Base-by-base conservation (phyloP, 2,797 vertebrate species). In the Lates japonicus region DNA sequence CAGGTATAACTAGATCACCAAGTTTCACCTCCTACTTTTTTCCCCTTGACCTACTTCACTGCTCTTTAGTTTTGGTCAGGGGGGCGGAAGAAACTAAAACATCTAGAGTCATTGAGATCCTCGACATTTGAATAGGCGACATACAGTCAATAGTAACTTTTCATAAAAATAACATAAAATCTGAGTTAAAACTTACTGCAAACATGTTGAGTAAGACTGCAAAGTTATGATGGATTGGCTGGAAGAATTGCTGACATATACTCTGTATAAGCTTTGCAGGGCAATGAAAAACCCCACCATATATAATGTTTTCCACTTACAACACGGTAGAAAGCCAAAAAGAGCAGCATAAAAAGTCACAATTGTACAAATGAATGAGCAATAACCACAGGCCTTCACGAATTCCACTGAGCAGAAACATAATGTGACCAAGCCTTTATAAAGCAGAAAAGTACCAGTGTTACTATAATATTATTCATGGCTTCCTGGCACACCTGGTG, bases 41-140 rank as follows among this genome's bases (percentile, higher is more conserved):
- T n/a, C 42, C 72, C 83, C 74, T 83, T 87, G 86, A 82, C 88
- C 91, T 83, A 90, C 64, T 92, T 93, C 48, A 58, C 48, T 41
- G 70, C 41, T 67, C 66, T 85, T 70, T 59, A 70, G 70, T 60
- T 75, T 78, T n/a, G 72, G 76, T 55, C 82, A 65, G 55, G 31
- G 41, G 49, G 20, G 46, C 41, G 55, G 61, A 22, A 48, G 83
- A 70, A 67, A 85, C 87, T 84, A 88, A 88, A 87, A 80, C 61
- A 80, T 83, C 76, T 66, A 1, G 2, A 57, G 80, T 84, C 74
- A 55, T 25, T 46, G 79, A 85, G 70, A 80, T 51, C 39, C 37
- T 74, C 80, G 68, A 84, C n/a, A 80, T 75, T 81, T 42, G 51
- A 67, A 54, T 13, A n/a, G 58, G 41, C 35, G 29, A 49, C 20